These are phyloP conservation scores for Mormyrus lacerda DNA, from an alignment of 2,113 vertebrate genomes.

Conservation along the genomic window DNA sequence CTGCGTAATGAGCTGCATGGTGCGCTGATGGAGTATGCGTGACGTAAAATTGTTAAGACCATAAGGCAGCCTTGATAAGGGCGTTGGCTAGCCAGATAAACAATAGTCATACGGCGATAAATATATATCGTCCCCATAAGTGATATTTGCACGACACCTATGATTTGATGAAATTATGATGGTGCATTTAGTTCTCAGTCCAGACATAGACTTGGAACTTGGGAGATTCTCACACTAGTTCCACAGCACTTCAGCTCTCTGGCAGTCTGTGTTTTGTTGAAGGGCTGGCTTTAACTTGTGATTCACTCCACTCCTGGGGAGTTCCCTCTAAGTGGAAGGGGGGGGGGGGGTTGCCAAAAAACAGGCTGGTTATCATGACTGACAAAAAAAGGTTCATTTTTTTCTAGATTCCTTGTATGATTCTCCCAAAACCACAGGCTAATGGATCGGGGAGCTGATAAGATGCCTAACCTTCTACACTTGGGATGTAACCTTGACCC, in stretches of 20 bases:
- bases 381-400: neutral
- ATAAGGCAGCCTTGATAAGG: neutral
- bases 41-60: neutral
- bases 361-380: neutral
- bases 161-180: constrained; percentile 14
- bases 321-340: neutral
- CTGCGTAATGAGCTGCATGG: neutral
- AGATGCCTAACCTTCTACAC: neutral
- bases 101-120: constrained; percentile 14
- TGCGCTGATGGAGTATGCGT: neutral
- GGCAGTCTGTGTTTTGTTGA: neutral
- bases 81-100: neutral
- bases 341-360: neutral
- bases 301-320: neutral
- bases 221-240: neutral
- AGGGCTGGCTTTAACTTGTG: neutral
- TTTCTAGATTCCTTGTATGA: neutral
- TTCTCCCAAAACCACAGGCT: neutral
- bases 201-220: neutral
- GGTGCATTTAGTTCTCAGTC: neutral
- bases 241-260: neutral
- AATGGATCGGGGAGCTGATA: neutral
- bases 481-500: neutral
- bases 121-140: constrained; percentile 19
- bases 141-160: constrained; percentile 12